A percentile compares a stretch with the other conserved stretches of the same genome.
phyloP scores from a whole-genome alignment of 2,888 invertebrate genomes.

The Lordiphosa fenestrarum region DNA sequence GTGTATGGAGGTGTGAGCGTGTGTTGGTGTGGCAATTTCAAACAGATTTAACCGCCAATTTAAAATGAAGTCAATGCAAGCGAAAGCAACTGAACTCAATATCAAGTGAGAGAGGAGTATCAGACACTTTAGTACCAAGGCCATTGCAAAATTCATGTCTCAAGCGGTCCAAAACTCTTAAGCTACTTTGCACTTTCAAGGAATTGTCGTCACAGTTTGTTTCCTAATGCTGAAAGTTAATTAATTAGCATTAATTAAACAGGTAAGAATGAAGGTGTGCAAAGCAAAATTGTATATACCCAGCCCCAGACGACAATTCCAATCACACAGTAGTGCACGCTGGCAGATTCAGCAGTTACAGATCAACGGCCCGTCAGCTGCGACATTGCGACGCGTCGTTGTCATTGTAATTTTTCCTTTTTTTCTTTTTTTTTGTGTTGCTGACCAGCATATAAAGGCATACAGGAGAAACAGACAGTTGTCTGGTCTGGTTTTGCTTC shows the following conservation, averaged over 20 bases:
- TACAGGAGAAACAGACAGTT: slow-evolving; percentile 11
- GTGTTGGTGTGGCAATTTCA: slow-evolving; percentile 69
- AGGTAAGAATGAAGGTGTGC: too few species aligned
- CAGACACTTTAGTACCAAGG: background rate
- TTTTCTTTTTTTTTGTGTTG: slow-evolving; percentile 23
- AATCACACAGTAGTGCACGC: background rate
- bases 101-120: slow-evolving; percentile 26
- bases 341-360: slow-evolving; percentile 28
- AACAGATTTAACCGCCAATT: slow-evolving; percentile 76
- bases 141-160: background rate
- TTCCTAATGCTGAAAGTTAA: too few species aligned
- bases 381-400: slow-evolving; percentile 27
- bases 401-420: slow-evolving; percentile 15
- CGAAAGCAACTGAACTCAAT: slow-evolving; percentile 48
- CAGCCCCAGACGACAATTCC: background rate
- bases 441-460: slow-evolving; percentile 49
- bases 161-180: too few species aligned
- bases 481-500: slow-evolving; percentile 23
- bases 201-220: too few species aligned
- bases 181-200: too few species aligned
- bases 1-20: slow-evolving; percentile 24
- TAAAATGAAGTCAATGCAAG: slow-evolving; percentile 75
- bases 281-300: background rate
- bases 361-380: slow-evolving; percentile 65
- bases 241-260: too few species aligned